Evolutionary conservation across 64 coral and sea anemone genomes (phyloP).

Genomic region (Actinia tenebrosa): DNA sequence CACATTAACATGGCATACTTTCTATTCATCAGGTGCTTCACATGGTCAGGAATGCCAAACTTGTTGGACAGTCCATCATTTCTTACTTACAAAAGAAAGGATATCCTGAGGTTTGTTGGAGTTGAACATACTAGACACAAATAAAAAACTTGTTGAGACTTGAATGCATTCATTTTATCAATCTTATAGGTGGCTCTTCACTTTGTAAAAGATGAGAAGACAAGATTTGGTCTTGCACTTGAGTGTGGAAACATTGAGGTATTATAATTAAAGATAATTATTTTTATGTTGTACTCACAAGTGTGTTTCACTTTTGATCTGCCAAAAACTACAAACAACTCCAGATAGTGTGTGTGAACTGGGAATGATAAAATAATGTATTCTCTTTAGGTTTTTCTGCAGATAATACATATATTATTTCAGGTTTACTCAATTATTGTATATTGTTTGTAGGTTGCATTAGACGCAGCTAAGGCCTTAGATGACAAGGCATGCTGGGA

Average conservation of each 20-base stretch:
- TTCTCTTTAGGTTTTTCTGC: too few species aligned
- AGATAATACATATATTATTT: too few species aligned
- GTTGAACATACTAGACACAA: neutral
- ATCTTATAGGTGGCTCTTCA: slow-evolving; percentile 80
- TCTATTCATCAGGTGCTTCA: slow-evolving; percentile 62
- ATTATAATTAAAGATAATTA: neutral
- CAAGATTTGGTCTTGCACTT: slow-evolving; percentile 92
- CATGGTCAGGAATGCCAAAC: slow-evolving; percentile 98
- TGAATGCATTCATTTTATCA: neutral
- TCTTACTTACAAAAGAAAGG: slow-evolving; percentile 96
- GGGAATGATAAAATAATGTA: too few species aligned
- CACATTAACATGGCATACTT: neutral
- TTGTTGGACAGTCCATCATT: slow-evolving; percentile 98
- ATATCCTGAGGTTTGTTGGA: slow-evolving; percentile 78
- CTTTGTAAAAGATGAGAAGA: slow-evolving; percentile 99
- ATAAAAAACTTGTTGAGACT: neutral
- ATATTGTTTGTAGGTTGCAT: slow-evolving; percentile 57
- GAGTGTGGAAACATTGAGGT: slow-evolving; percentile 99
- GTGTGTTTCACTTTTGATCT: too few species aligned
- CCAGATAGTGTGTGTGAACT: too few species aligned
- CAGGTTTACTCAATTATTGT: neutral
- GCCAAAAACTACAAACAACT: too few species aligned
- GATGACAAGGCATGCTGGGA: slow-evolving; percentile 99
- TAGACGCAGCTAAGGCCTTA: slow-evolving; percentile 83
- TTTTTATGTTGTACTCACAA: neutral